Conservation (phyloP, 1,140 invertebrate genomes). For the Agrilus planipennis region DNA sequence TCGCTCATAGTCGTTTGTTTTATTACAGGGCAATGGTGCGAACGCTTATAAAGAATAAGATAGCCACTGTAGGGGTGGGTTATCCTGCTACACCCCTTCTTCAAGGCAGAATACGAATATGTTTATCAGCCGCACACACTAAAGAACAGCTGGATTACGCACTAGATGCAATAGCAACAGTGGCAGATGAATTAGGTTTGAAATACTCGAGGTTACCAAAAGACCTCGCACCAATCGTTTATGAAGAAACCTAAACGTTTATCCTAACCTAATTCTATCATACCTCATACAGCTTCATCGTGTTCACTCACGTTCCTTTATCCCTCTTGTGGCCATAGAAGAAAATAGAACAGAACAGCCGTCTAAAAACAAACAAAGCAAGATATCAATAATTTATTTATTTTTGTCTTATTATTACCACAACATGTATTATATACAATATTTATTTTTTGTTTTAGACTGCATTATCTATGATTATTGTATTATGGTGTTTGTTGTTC, state of each 20-base stretch:
- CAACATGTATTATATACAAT: too few relatives aligned
- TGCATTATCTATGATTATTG: too few relatives aligned
- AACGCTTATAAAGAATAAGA: constrained; percentile 63
- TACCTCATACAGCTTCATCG: too few relatives aligned
- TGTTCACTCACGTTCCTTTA: too few relatives aligned
- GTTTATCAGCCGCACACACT: constrained; percentile 90
- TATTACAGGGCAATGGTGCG: constrained; percentile 66
- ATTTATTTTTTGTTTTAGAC: too few relatives aligned
- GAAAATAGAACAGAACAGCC: too few relatives aligned
- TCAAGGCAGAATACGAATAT: constrained; percentile 88
- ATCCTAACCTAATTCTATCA: too few relatives aligned
- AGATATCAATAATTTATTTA: too few relatives aligned
- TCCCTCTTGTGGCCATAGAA: too few relatives aligned
- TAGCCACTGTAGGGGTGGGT: constrained; percentile 92
- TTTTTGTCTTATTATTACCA: too few relatives aligned
- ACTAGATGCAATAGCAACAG: constrained; percentile 55
- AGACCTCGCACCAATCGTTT: constrained; percentile 45
- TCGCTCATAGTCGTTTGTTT: background rate
- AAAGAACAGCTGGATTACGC: constrained; percentile 91
- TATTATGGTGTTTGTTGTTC: too few relatives aligned
- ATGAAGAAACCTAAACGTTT: constrained; percentile 33
- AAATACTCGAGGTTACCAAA: constrained; percentile 56
- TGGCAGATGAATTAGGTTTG: constrained; percentile 56
- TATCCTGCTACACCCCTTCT: constrained; percentile 97
- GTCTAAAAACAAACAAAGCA: too few relatives aligned